phyloP scores from a whole-genome alignment of 92 coral and sea anemone genomes.

The Epizoanthus illoricatus region DNA sequence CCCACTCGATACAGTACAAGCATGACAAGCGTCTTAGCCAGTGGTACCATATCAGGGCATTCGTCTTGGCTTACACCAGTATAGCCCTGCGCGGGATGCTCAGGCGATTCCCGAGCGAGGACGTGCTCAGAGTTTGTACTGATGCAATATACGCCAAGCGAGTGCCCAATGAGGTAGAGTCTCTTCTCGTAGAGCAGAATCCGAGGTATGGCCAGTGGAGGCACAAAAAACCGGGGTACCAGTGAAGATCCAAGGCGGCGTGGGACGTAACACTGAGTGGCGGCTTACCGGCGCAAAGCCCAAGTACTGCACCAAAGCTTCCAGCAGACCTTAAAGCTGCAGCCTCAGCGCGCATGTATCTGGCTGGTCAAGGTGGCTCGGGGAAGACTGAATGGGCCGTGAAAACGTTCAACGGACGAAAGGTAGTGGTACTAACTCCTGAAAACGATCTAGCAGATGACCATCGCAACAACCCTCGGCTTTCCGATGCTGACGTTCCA shows the following conservation, averaged over 20 bases:
- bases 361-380: constrained; percentile 35
- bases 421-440: constrained; percentile 38
- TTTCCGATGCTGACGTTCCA: neutral
- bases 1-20: constrained; percentile 10
- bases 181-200: neutral
- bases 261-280: too few relatives aligned
- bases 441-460: constrained; percentile 40
- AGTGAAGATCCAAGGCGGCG: too few relatives aligned
- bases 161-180: too few relatives aligned
- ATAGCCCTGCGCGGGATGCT: neutral
- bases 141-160: neutral
- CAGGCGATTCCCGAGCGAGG: neutral
- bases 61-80: constrained; percentile 37
- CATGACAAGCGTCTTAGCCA: constrained; percentile 14
- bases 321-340: constrained; percentile 26
- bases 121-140: constrained; percentile 10
- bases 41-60: constrained; percentile 38
- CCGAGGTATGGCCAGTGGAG: neutral
- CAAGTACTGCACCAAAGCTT: neutral
- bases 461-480: constrained; percentile 47
- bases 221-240: neutral
- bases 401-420: constrained; percentile 15
- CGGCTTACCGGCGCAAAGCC: too few relatives aligned
- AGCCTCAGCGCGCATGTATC: constrained; percentile 22
- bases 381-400: constrained; percentile 46